phyloP scores from a whole-genome alignment of 30 jellyfish, hydroid and myxozoan genomes.

The Turritopsis rubra region DNA sequence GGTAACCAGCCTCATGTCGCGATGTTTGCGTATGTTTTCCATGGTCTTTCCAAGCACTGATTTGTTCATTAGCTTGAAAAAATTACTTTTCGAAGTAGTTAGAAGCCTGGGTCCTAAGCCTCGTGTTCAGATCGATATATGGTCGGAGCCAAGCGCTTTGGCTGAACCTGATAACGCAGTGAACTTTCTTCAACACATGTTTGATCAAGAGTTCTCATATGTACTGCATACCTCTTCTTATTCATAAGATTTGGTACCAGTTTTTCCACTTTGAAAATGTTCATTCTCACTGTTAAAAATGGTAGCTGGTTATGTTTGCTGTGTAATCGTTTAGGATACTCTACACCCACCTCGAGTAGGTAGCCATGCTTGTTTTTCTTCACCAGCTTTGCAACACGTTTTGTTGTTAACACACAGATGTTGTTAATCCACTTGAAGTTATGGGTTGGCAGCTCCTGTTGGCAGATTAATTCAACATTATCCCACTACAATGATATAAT shows the following conservation, averaged over 20 bases:
- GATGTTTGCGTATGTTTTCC: constrained; percentile 23
- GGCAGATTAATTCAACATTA: too few species aligned
- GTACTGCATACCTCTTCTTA: constrained; percentile 12
- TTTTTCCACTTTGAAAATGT: constrained; percentile 16
- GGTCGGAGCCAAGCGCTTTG: constrained; percentile 30
- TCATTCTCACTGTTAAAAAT: constrained; percentile 22
- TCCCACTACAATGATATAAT: too few species aligned
- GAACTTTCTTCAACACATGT: constrained; percentile 15
- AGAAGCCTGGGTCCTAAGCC: constrained; percentile 7
- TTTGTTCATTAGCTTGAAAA: constrained; percentile 38
- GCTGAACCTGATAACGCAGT: constrained; percentile 26
- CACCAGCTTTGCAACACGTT: constrained; percentile 8
- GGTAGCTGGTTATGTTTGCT: constrained; percentile 18
- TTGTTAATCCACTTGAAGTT: constrained; percentile 21
- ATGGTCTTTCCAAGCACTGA: constrained; percentile 50
- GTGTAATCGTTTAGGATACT: constrained; percentile 25
- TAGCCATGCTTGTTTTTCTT: constrained; percentile 4
- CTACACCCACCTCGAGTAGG: constrained; percentile 30
- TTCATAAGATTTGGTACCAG: constrained; percentile 26
- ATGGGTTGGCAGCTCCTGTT: constrained; percentile 14
- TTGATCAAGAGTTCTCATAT: constrained; percentile 7
- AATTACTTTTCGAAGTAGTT: constrained; percentile 39
- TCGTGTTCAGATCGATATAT: constrained; percentile 15
- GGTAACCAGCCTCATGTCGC: constrained; percentile 22
- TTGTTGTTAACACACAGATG: neutral